Conservation (phyloP, 2,113 vertebrate species). For the Tursiops truncatus region DNA sequence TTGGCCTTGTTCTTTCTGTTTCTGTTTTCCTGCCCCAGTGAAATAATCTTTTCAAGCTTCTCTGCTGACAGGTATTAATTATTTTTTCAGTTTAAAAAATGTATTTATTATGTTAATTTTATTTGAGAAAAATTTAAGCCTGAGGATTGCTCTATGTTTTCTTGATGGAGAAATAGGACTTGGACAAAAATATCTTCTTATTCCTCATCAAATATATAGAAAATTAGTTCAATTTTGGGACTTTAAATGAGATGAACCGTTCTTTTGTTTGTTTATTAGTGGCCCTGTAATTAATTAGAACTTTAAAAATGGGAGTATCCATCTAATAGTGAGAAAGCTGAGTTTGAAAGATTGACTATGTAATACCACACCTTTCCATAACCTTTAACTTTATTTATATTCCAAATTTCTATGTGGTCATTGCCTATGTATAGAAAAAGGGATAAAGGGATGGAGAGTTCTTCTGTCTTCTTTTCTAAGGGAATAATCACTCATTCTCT, state of each 20-base stretch:
- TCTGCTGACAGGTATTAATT: neutral
- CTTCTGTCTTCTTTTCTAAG: neutral
- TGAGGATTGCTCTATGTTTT: neutral
- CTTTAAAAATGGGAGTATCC: neutral
- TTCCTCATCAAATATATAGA: neutral
- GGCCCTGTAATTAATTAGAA: neutral
- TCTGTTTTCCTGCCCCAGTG: neutral
- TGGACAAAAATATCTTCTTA: neutral
- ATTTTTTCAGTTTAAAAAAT: slow-evolving; percentile 12
- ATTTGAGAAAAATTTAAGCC: slow-evolving; percentile 28
- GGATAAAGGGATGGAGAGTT: neutral
- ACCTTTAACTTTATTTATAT: slow-evolving; percentile 30
- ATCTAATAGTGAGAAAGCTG: neutral
- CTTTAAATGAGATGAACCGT: neutral
- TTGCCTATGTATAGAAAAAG: neutral
- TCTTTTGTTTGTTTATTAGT: slow-evolving; percentile 35
- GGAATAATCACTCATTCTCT: neutral
- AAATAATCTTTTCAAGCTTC: neutral
- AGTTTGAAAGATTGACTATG: neutral
- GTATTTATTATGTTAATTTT: neutral
- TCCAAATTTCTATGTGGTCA: neutral
- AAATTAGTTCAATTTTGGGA: slow-evolving; percentile 17
- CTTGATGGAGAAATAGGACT: neutral
- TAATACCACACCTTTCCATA: neutral
- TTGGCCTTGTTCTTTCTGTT: neutral